Base-by-base conservation (phyloP, 2,113 vertebrate species). In the Lophura nycthemera region DNA sequence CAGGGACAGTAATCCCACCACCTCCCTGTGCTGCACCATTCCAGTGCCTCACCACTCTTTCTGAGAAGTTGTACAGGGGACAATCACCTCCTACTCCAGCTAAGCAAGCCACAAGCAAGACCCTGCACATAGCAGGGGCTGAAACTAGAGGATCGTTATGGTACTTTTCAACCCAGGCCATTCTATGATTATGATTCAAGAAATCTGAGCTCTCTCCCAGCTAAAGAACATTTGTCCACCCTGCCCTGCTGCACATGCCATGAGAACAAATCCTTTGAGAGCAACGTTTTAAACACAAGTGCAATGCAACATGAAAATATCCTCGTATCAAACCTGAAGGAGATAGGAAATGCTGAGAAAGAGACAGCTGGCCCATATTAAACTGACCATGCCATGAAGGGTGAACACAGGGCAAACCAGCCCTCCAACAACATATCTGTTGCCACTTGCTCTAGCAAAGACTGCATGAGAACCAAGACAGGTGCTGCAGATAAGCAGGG, bases 381-480 rank as follows among this genome's bases (percentile, higher is more conserved):
- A 63, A 61, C 29, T 29, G 43, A 54, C 11, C 7, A 25, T 32
- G 6, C 32, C 79, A 36, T 2, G 40, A 9, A 3, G 40, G 54
- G 47, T n/a, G 75, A 81, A 73, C n/a, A 24, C 52, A 40, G 52
- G 52, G 36, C 42, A 76, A 38, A 32, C 9, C 17, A 56, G 34
- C 36, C 22, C 59, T 32, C 13, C 19, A 1, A 38, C 17, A 42
- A n/a, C 1, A 0, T 6, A 13, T 18, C 16, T 38, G 5, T 3
- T 72, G 30, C 43, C 14, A 5, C 20, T 24, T 22, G 10, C 36
- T 73, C 27, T 61, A 48, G 19, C 14, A 38, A 60, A 65, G 40
- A 14, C 36, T 3, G 24, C 22, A 20, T 1, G 3, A 66, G 64
- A 84, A 82, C 25, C 15, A 12, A 2, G 0, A 6, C 0, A 0